Conservation (phyloP, 1,140 invertebrate species). For the Zelostemma sp. region DNA sequence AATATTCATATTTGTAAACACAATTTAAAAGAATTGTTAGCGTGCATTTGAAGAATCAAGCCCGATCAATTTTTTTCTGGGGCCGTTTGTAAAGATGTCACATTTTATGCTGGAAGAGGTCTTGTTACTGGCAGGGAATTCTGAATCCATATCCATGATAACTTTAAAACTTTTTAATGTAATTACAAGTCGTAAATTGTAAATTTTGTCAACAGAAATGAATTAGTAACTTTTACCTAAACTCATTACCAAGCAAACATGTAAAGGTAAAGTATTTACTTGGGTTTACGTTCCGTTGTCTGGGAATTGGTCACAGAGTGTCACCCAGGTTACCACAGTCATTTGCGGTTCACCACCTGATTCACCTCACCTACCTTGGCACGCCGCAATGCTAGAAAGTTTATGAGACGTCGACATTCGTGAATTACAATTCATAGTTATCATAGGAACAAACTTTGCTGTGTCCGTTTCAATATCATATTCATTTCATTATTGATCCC, state of each 20-base stretch:
- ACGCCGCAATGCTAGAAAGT: conserved; percentile 46
- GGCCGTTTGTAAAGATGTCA: no score
- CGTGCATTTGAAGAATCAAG: no score
- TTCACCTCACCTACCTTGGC: conserved; percentile 42
- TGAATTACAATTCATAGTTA: conserved; percentile 44
- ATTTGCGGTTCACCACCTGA: conserved; percentile 48
- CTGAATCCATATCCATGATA: no score
- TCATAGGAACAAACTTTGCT: conserved; percentile 45
- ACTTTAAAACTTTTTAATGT: no score
- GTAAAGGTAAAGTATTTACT: conserved; percentile 35
- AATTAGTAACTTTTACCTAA: conserved; percentile 22
- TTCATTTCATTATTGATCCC: not conserved
- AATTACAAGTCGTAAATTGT: not conserved
- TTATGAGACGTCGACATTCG: conserved; percentile 47
- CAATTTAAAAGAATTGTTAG: no score
- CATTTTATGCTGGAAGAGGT: no score
- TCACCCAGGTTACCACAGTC: conserved; percentile 46
- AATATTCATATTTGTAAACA: no score
- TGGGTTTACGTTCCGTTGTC: conserved; percentile 28
- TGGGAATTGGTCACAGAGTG: conserved; percentile 44
- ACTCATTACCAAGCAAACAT: conserved; percentile 17
- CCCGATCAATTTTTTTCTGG: no score
- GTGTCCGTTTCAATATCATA: conserved; percentile 31
- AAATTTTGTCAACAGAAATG: not conserved
- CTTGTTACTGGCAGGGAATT: no score